These are phyloP conservation scores for Melieria crassipennis DNA, from an alignment of 2,888 invertebrate genomes.

Conservation along the genomic window DNA sequence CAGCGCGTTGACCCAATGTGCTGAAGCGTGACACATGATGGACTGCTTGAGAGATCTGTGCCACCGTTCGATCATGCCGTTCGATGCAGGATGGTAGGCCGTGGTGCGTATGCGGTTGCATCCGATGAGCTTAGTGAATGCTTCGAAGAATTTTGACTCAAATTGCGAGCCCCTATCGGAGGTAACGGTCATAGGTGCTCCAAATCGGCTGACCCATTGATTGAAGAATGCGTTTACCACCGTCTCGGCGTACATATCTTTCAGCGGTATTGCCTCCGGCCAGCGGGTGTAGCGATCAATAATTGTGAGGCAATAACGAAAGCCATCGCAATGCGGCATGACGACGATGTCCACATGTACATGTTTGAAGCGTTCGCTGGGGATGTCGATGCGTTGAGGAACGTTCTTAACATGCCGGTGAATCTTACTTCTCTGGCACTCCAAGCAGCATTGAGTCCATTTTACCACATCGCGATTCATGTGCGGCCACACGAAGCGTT, in stretches of 20 bases:
- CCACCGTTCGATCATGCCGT: constrained; percentile 11
- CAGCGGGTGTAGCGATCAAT: constrained; percentile 7
- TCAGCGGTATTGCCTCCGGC: neutral
- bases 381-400: constrained; percentile 12
- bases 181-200: constrained; percentile 12
- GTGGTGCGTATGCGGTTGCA: neutral
- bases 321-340: constrained; percentile 22
- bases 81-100: neutral
- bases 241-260: constrained; percentile 5
- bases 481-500: constrained; percentile 35
- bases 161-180: constrained; percentile 12
- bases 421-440: constrained; percentile 34
- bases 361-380: constrained; percentile 50
- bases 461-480: constrained; percentile 34
- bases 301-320: constrained; percentile 50
- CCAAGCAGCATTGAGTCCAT: constrained; percentile 29
- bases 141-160: constrained; percentile 19
- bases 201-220: constrained; percentile 14
- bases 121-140: constrained; percentile 10
- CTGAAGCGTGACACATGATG: constrained; percentile 38
- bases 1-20: constrained; percentile 50
- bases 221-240: constrained; percentile 14
- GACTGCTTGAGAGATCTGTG: constrained; percentile 5
- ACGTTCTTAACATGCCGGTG: constrained; percentile 20
- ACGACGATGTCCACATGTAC: constrained; percentile 62